Evolutionary conservation across 1,140 invertebrate species (phyloP), one percentile per base, ranked within the genome.

Genomic region (Leucophenga varia): DNA sequence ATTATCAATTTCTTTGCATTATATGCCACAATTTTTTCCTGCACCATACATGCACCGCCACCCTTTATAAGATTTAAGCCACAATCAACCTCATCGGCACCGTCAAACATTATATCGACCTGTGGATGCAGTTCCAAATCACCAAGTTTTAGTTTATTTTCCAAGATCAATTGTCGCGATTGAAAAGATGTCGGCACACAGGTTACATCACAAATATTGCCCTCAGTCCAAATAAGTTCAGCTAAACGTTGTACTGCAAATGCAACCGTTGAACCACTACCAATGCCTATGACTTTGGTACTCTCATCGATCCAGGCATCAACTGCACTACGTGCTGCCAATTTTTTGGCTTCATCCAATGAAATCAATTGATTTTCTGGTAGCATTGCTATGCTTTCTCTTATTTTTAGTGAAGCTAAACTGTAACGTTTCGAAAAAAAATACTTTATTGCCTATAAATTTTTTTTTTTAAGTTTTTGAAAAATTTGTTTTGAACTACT

Each of bases 1-100:
- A 99, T 84, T 25, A 97, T 81, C 35, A 95, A 80, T 39, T 84
- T 78, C 44, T 87, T 83, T 0, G 92, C 82, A 75, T 90, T 95
- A 12, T 89, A 89, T 12, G 93, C 95, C 21, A 98, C 85, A 60
- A 98, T 93, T 80, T 98, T 99, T 75, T 98, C 73, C 81, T 97
- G 93, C 10, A 95, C 80, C 10, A 95, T 82, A 76, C 95, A 98
- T 10, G 91, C 96, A 28, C 96, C 96, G 21, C 96, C 96, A 43
- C 95, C 96, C 84, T 99, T 98, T 18, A 99, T 98, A 2, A 95
- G 78, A 51, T 86, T 90, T 70, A 97, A 79, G 44, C 89, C 77
- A 1, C 79, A 73, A 75, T 95, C 93, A 8, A 94, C 93, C 84
- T 98, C 96, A 81, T 98, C 96, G 34, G 95, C 95, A 13, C 96